Conservation (phyloP, 2,113 vertebrate species). For the Uria aalge region DNA sequence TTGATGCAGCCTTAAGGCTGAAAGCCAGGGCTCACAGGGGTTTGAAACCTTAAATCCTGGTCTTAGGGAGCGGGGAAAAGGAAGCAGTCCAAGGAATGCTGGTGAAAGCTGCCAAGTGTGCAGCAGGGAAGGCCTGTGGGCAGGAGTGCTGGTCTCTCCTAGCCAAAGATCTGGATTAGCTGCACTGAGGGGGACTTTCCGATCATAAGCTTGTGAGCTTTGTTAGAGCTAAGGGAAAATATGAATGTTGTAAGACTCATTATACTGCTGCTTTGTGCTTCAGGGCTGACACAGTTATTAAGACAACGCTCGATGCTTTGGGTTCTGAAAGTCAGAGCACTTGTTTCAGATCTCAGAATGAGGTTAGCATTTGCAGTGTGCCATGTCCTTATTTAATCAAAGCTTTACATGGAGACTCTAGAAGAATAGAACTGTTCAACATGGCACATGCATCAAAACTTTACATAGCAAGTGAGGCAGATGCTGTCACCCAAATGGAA, state of each 20-base stretch:
- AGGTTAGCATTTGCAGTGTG: neutral
- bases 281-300: neutral
- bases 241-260: neutral
- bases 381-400: neutral
- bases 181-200: neutral
- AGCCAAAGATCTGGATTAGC: neutral
- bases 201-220: rapidly evolving
- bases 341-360: neutral
- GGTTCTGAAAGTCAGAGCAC: neutral
- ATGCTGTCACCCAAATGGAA: neutral
- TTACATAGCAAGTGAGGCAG: neutral
- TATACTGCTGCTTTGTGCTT: neutral
- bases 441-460: neutral
- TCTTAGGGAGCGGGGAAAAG: neutral
- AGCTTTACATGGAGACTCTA: neutral
- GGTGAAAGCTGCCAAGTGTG: neutral
- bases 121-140: neutral
- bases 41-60: neutral
- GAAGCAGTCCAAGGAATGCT: neutral
- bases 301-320: neutral
- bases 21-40: neutral
- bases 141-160: neutral
- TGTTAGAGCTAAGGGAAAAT: neutral
- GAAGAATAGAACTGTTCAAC: neutral
- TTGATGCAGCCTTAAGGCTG: neutral